Evolutionary conservation across 2,797 vertebrate species (phyloP).

Genomic region (Furcifer pardalis): DNA sequence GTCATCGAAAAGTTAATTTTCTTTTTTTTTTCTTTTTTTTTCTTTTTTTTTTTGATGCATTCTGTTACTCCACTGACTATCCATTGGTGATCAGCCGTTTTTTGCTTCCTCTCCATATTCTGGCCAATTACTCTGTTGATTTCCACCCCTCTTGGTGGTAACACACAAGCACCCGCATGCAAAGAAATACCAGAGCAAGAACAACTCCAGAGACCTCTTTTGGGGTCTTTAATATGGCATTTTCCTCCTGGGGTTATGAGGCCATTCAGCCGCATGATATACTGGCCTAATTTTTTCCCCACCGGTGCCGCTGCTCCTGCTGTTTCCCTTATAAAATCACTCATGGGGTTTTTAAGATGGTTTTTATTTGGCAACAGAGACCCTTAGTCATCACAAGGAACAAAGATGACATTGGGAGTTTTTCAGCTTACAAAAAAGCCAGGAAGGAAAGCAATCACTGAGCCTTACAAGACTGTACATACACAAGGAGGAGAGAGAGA

Average conservation of each 20-base stretch:
- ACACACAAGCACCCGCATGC: constrained; percentile 12
- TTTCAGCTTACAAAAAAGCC: too few relatives aligned
- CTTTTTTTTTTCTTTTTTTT: too few relatives aligned
- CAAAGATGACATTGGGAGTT: neutral
- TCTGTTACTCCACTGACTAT: too few relatives aligned
- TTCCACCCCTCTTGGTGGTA: neutral
- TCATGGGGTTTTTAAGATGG: neutral
- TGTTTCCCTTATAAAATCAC: neutral
- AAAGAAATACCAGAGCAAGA: neutral
- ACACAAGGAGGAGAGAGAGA: neutral
- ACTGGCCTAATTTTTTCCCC: neutral
- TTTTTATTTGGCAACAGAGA: neutral
- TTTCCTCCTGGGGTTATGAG: neutral
- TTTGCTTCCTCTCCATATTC: neutral
- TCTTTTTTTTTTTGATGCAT: too few relatives aligned
- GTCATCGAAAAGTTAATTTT: too few relatives aligned
- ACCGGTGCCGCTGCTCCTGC: neutral
- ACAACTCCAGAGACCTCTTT: neutral
- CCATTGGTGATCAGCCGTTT: neutral
- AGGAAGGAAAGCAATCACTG: neutral
- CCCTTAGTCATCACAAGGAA: neutral
- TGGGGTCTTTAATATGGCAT: neutral
- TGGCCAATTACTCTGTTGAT: too few relatives aligned
- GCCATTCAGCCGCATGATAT: neutral
- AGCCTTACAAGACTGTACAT: neutral